A percentile compares a stretch with the other conserved stretches of the same genome.
Conservation (phyloP, 2,888 invertebrate genomes). For the Netelia melanura region DNA sequence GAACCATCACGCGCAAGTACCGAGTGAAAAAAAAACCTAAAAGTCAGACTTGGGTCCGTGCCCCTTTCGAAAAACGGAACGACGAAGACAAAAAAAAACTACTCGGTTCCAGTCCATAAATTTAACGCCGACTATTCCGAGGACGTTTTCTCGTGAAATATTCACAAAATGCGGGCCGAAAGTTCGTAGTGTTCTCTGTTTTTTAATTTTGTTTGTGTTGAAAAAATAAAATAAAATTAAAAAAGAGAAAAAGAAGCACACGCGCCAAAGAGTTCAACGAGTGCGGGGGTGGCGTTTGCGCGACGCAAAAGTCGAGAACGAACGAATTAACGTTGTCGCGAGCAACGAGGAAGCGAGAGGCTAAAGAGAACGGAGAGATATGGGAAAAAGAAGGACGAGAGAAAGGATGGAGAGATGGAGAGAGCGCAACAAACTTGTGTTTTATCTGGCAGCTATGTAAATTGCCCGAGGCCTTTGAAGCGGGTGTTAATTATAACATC, state of each 20-base stretch:
- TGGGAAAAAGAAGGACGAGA: constrained; percentile 15
- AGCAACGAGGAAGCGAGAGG: constrained; percentile 18
- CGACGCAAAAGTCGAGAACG: constrained; percentile 55
- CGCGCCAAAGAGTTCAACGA: not conserved
- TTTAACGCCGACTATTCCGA: constrained; percentile 38
- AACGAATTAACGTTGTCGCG: constrained; percentile 60
- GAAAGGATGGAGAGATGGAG: constrained; percentile 22
- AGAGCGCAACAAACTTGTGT: constrained; percentile 54
- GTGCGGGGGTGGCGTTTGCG: constrained; percentile 22
- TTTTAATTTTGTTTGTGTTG: constrained; percentile 2
- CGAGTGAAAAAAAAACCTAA: constrained; percentile 21
- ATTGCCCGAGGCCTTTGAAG: constrained; percentile 71
- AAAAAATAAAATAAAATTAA: not conserved
- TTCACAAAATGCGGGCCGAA: constrained; percentile 2
- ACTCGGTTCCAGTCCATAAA: constrained; percentile 44
- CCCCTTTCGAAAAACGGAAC: constrained; percentile 32
- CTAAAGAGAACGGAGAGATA: constrained; percentile 37
- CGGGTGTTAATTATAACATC: constrained; percentile 72
- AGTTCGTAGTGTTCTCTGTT: not conserved
- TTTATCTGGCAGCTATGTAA: constrained; percentile 71
- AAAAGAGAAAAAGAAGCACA: not conserved
- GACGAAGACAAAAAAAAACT: constrained; percentile 16
- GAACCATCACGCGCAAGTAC: constrained; percentile 1
- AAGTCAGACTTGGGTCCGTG: not conserved
- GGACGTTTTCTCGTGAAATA: constrained; percentile 18